A percentile compares a stretch with the other conserved stretches of the same genome.
Evolutionary conservation across 2,113 vertebrate species (phyloP).

Genomic region (Strigops habroptila): DNA sequence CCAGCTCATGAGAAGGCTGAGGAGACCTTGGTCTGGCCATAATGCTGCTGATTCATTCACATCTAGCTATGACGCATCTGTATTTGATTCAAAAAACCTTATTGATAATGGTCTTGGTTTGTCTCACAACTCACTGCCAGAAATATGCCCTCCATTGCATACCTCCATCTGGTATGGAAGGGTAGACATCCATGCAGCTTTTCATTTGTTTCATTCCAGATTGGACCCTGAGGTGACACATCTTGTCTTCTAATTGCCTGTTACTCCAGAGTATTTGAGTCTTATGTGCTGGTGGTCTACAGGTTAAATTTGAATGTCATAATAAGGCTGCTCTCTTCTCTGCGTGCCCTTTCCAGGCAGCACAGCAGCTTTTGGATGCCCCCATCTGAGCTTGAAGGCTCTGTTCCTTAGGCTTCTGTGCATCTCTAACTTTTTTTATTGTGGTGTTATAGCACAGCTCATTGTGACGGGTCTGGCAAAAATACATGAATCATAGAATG

Average conservation of each 20-base stretch:
- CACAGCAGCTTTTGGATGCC: not conserved
- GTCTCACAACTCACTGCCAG: not conserved
- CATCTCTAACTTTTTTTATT: not conserved
- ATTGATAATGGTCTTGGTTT: accelerated
- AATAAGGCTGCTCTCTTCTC: not conserved
- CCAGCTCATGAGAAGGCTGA: not conserved
- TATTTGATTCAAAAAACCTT: not conserved
- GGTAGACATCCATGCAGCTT: accelerated
- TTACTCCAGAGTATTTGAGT: not conserved
- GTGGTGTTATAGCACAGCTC: not conserved
- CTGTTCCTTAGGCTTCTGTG: not conserved
- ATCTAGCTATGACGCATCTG: not conserved
- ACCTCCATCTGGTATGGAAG: not conserved
- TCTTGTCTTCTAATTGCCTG: not conserved
- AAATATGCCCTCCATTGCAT: not conserved
- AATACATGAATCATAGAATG: not conserved
- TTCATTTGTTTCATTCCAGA: not conserved
- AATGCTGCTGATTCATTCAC: not conserved
- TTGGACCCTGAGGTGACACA: not conserved
- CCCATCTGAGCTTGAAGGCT: not conserved
- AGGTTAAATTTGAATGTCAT: not conserved
- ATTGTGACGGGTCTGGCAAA: not conserved
- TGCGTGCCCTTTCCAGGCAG: not conserved
- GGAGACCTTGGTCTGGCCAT: not conserved
- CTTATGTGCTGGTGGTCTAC: not conserved